These are phyloP conservation scores for Stomatorhinus walkeri DNA, from an alignment of 2,797 vertebrate species.

Conservation along the genomic window DNA sequence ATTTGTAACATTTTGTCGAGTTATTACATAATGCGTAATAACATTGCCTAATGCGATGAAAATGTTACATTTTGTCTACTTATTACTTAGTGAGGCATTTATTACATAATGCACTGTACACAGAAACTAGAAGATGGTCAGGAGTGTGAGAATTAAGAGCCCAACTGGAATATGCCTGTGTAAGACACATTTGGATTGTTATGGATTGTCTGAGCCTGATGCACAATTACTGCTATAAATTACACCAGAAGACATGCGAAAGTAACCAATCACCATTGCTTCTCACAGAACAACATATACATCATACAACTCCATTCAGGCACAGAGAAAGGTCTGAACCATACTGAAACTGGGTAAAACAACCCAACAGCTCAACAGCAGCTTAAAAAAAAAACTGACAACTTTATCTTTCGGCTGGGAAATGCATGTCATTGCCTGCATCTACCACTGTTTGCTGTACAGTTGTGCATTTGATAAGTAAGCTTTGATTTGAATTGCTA, in stretches of 20 bases:
- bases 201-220: neutral
- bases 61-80: neutral
- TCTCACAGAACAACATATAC: neutral
- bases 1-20: neutral
- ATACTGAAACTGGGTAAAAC: neutral
- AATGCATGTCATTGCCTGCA: neutral
- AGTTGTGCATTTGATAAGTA: neutral
- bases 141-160: neutral
- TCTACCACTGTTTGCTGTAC: neutral
- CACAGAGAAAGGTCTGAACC: neutral
- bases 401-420: neutral
- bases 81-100: neutral
- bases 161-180: neutral
- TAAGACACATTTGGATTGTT: neutral
- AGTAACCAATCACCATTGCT: neutral
- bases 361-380: neutral
- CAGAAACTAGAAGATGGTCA: neutral
- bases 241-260: neutral
- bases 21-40: neutral
- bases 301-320: neutral
- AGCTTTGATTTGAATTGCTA: neutral
- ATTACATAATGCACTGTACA: neutral
- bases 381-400: neutral
- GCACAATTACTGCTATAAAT: neutral
- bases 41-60: neutral